Base-by-base conservation (phyloP, 1,140 invertebrate genomes). In the Micrasema minimum region DNA sequence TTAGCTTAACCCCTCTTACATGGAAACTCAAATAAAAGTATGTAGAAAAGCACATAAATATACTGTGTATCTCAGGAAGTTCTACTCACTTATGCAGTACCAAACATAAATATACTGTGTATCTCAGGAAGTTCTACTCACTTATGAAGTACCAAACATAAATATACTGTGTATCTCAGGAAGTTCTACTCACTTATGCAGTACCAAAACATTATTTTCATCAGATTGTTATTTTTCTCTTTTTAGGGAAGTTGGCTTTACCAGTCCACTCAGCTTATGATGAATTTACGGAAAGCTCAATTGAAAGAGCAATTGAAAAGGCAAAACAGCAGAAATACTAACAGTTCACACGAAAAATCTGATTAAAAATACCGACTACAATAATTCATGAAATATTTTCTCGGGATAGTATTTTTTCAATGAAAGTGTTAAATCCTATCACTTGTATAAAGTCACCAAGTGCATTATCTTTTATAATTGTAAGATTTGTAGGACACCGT, bases 261-360 rank as follows among this genome's bases (percentile, higher is more conserved):
- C 78, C 91, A 92, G 77, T 95, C 93, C 0, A 93, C 92, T 64
- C 91, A 94, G 81, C 83, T 95, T 75, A 94, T 94, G 91, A 90
- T 89, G 38, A 91, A 90, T 72, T 77, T 95, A 68, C 93, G 93
- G 79, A 88, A 88, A 78, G 92, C 92, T 0, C 92, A 94, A 78
- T 78, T 94, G 1, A 84, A 87, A 75, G 88, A 91, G 76, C 82
- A 84, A 43, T 76, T 82, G 16, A 84, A 84, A 80, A 45, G 69
- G 23, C 69, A 75, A 59, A 71, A 69, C 48, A 68, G 38, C 26
- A 26, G 50, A 7, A 67, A 37, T 67, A n/a, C 65, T n/a, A 55
- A 20, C 16, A 51, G 22, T 22, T n/a, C 14, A 1, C 65, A 67
- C 41, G 31, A 16, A 35, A 67, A 67, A 43, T 38, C 26, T 9